Conservation (phyloP, 2,888 invertebrate genomes). For the Leptinotarsa rubiginosa region DNA sequence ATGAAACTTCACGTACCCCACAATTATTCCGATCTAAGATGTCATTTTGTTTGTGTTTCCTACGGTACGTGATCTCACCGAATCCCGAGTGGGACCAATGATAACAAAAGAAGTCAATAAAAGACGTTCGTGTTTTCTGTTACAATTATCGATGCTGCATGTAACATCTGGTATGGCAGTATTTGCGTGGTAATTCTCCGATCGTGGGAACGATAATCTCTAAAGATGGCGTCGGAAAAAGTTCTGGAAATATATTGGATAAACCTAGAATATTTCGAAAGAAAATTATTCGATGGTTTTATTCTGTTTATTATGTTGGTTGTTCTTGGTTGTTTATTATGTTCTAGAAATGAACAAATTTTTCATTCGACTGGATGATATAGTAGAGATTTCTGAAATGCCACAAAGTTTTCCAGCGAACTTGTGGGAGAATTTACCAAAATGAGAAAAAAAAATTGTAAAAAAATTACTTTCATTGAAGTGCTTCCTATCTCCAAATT, state of each 20-base stretch:
- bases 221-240: not conserved
- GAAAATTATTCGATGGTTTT: too few species aligned
- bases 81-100: slow-evolving; percentile 12
- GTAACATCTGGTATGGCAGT: slow-evolving; percentile 13
- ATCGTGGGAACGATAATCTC: slow-evolving; percentile 22
- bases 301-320: too few species aligned
- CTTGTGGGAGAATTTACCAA: too few species aligned
- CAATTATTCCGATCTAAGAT: not conserved
- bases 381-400: too few species aligned
- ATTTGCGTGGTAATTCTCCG: slow-evolving; percentile 2
- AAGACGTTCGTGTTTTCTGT: slow-evolving; percentile 24
- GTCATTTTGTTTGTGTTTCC: slow-evolving; percentile 2
- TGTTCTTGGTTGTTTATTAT: too few species aligned
- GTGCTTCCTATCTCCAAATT: too few species aligned
- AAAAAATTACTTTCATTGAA: too few species aligned
- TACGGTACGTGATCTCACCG: slow-evolving; percentile 10
- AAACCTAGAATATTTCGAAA: too few species aligned
- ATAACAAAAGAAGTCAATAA: slow-evolving; percentile 25
- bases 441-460: too few species aligned
- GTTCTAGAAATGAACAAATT: too few species aligned
- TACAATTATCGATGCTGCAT: slow-evolving; percentile 24
- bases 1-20: not conserved
- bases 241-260: not conserved
- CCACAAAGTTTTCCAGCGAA: too few species aligned
- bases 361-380: too few species aligned